Evolutionary conservation across 2,888 invertebrate species (phyloP), one percentile per base, ranked within the genome.

Genomic region (Macrosiphum euphorbiae): DNA sequence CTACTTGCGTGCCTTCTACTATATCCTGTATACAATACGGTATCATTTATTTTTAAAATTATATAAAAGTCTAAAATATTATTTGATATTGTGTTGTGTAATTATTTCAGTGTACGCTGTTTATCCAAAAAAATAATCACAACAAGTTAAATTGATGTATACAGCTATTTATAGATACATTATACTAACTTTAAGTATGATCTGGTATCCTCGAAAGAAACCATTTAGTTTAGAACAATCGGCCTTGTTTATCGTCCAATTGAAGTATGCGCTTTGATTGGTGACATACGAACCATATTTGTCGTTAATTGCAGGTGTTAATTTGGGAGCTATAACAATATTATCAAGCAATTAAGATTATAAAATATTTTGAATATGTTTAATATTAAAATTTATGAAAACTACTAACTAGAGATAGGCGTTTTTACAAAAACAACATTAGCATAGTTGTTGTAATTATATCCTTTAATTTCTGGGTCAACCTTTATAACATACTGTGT

Each of bases 151-250:
- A 35, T 35, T 35, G 7, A 20, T 67, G 4, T 67, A 52, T 52
- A 52, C 16, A n/a, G n/a, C n/a, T n/a, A n/a, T 52, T 52, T 52
- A 16, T n/a, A 67, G 10, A 61, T n/a, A 13, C n/a, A 67, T 35
- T 78, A 78, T 78, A 78, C 78, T 78, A 20, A 85, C 91, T 47
- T 58, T 85, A 58, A 91, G 20, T 41, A 86, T 41, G 24, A 91
- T 8, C 11, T 28, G 28, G n/a, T 91, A 91, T 58, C 85, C 58
- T 13, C 5, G n/a, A 47, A 91, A 85, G 5, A 91, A 58, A n/a
- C 91, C 44, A 47, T 91, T 91, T 35, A 91, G n/a, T 44, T 91
- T 91, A 10, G n/a, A 58, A 47, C 85, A 91, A 1, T 85, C 91
- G 2, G 55, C 13, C 24, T 11, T 91, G 35, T 85, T 58, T 58